A percentile compares a stretch with the other conserved stretches of the same genome.
Evolutionary conservation across 2,888 invertebrate species (phyloP).

Genomic region (Drosophila greeni): DNA sequence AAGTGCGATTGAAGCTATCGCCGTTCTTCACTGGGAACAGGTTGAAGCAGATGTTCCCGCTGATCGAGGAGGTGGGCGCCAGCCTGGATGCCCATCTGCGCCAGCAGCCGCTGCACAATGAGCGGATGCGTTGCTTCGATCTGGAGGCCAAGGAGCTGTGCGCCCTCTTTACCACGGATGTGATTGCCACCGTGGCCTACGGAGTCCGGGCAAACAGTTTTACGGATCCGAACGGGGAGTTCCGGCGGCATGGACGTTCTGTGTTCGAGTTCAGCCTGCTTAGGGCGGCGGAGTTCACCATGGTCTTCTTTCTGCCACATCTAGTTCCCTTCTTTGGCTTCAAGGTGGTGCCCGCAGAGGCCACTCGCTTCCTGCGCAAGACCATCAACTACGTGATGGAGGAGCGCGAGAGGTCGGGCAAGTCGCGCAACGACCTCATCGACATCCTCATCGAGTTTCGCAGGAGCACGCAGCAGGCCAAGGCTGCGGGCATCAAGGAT

Average conservation of each 20-base stretch:
- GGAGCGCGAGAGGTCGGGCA: conserved; percentile 77
- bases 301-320: conserved; percentile 79
- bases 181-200: conserved; percentile 80
- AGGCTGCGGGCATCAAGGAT: conserved; percentile 34
- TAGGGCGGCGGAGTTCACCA: conserved; percentile 76
- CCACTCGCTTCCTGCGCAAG: conserved; percentile 76
- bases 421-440: conserved; percentile 79
- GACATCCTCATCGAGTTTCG: conserved; percentile 80
- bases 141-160: conserved; percentile 76
- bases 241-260: conserved; percentile 78
- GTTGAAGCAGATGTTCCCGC: conserved; percentile 76
- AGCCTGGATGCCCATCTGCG: conserved; percentile 71
- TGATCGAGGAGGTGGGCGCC: conserved; percentile 75
- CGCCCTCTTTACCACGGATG: conserved; percentile 78
- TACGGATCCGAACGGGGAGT: conserved; percentile 77
- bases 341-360: conserved; percentile 76
- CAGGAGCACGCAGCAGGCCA: conserved; percentile 74
- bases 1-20: conserved; percentile 78
- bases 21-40: conserved; percentile 79
- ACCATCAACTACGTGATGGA: conserved; percentile 79
- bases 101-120: conserved; percentile 61
- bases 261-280: conserved; percentile 76
- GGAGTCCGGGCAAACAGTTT: conserved; percentile 79
- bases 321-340: conserved; percentile 74
- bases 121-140: conserved; percentile 56